Evolutionary conservation across 2,797 vertebrate genomes (phyloP).

Genomic region (Oreonectes daqikongensis): DNA sequence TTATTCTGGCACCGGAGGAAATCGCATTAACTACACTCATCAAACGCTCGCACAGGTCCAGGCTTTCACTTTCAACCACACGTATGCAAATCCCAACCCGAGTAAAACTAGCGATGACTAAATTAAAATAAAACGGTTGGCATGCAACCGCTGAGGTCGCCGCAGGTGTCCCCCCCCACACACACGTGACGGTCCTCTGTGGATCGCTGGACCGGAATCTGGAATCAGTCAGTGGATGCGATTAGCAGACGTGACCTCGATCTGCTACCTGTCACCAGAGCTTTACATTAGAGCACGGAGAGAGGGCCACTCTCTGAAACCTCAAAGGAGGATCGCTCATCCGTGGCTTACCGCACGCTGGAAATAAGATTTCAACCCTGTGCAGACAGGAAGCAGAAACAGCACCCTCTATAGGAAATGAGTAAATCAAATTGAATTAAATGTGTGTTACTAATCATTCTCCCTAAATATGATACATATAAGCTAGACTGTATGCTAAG

Average conservation of each 20-base stretch:
- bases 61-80: constrained; percentile 23
- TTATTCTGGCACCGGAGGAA: constrained; percentile 30
- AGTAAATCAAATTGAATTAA: too few species aligned
- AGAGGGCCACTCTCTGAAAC: constrained; percentile 14
- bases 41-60: constrained; percentile 29
- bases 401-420: constrained; percentile 22
- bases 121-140: constrained; percentile 14
- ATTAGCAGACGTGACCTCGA: constrained; percentile 51
- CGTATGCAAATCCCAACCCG: constrained; percentile 32
- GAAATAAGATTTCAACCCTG: not conserved
- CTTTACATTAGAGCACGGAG: constrained; percentile 37
- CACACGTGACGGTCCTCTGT: constrained; percentile 28
- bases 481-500: too few species aligned
- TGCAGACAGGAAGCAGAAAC: constrained; percentile 12
- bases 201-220: constrained; percentile 34
- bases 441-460: too few species aligned
- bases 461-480: too few species aligned
- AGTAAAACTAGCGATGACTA: not conserved
- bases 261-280: constrained; percentile 44
- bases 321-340: constrained; percentile 44
- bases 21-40: constrained; percentile 27
- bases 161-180: too few species aligned
- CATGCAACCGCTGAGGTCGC: constrained; percentile 13
- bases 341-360: constrained; percentile 38
- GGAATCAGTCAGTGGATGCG: constrained; percentile 39